Conservation (phyloP, 2,888 invertebrate species). For the Acleris laterana region DNA sequence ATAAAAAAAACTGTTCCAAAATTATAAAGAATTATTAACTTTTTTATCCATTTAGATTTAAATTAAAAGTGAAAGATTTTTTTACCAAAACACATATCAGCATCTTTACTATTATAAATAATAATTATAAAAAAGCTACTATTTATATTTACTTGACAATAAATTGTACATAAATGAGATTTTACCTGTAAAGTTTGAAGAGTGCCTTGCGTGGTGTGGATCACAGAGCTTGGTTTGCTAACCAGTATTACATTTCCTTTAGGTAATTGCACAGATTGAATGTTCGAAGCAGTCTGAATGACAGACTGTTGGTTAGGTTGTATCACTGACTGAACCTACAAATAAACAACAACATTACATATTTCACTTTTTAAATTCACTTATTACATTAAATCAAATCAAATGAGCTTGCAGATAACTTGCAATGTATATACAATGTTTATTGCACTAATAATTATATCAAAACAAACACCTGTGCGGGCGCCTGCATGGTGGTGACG, state of each 20-base stretch:
- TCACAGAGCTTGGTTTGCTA: constrained; percentile 95
- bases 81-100: no score
- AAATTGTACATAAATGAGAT: neutral
- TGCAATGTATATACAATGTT: constrained; percentile 8
- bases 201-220: constrained; percentile 95
- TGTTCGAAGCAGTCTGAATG: constrained; percentile 95
- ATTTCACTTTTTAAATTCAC: neutral
- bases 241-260: constrained; percentile 96
- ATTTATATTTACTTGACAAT: constrained; percentile 40
- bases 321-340: constrained; percentile 96
- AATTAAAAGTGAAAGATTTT: no score
- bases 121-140: no score
- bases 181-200: constrained; percentile 93
- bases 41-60: no score
- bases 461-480: constrained; percentile 85
- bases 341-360: constrained; percentile 42
- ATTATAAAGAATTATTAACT: no score
- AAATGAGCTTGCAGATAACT: neutral
- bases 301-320: constrained; percentile 98
- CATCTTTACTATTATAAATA: no score
- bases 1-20: no score
- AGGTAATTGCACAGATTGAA: constrained; percentile 91
- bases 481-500: constrained; percentile 93
- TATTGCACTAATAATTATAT: constrained; percentile 18
- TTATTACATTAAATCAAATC: neutral